Conservation (phyloP, 2,797 vertebrate genomes). For the Semotilus atromaculatus region DNA sequence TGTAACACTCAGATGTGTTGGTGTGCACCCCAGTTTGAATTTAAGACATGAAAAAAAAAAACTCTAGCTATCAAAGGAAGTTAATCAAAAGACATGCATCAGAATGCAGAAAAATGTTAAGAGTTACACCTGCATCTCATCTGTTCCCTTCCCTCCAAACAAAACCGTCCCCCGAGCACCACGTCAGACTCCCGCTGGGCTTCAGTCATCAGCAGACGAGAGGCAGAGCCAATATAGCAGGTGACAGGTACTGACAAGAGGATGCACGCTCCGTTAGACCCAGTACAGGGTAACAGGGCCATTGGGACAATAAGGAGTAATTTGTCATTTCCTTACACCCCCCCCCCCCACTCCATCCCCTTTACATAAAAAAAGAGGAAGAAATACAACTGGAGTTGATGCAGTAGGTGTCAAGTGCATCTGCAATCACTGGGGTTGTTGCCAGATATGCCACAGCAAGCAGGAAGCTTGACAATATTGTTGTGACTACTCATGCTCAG, state of each 20-base stretch:
- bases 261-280: constrained; percentile 75
- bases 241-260: constrained; percentile 80
- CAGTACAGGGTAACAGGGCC: constrained; percentile 74
- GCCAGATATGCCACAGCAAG: constrained; percentile 65
- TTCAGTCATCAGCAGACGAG: constrained; percentile 71
- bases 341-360: constrained; percentile 60
- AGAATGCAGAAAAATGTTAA: constrained; percentile 68
- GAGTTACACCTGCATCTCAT: constrained; percentile 65
- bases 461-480: constrained; percentile 31
- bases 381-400: constrained; percentile 41
- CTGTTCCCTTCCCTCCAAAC: constrained; percentile 60
- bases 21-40: constrained; percentile 57
- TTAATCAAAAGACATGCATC: constrained; percentile 75
- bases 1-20: constrained; percentile 54
- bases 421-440: constrained; percentile 55
- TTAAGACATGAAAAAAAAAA: constrained; percentile 69
- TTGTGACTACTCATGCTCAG: background rate
- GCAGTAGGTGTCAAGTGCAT: constrained; percentile 51
- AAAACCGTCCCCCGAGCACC: constrained; percentile 67
- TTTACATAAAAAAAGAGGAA: constrained; percentile 45
- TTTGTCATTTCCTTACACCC: constrained; percentile 65
- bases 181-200: constrained; percentile 70
- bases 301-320: constrained; percentile 72
- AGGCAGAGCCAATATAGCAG: constrained; percentile 61
- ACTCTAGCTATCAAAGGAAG: constrained; percentile 77